These are phyloP conservation scores for Elmis aenea DNA, from an alignment of 2,888 invertebrate genomes.

Conservation along the genomic window DNA sequence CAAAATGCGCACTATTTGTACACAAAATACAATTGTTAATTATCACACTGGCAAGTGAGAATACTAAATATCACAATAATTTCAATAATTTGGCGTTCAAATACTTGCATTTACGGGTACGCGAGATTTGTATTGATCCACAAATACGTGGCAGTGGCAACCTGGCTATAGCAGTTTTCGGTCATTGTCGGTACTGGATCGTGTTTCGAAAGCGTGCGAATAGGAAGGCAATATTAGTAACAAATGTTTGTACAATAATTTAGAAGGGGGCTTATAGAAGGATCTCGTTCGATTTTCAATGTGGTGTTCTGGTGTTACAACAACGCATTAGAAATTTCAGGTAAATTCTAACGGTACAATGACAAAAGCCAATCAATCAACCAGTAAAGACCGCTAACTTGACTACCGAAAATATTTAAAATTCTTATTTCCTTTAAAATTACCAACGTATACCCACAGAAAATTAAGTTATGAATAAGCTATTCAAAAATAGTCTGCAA, in stretches of 20 bases:
- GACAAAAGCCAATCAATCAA: too few relatives aligned
- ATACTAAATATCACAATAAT: conserved; percentile 48
- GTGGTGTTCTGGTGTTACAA: too few relatives aligned
- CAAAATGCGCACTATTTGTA: conserved; percentile 21
- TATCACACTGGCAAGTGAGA: conserved; percentile 35
- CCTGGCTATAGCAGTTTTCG: conserved; percentile 30
- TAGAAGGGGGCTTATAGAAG: conserved; percentile 12
- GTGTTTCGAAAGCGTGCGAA: conserved; percentile 35
- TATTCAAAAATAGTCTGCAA: too few relatives aligned
- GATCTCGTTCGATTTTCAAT: too few relatives aligned
- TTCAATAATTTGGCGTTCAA: conserved; percentile 47
- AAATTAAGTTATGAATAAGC: too few relatives aligned
- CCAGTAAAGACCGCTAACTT: too few relatives aligned
- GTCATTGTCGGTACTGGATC: conserved; percentile 17
- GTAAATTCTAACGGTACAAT: too few relatives aligned
- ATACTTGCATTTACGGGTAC: conserved; percentile 40
- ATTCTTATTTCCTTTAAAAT: too few relatives aligned
- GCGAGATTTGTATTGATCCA: conserved; percentile 44
- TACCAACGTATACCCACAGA: too few relatives aligned
- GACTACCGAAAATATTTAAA: too few relatives aligned
- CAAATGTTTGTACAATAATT: too few relatives aligned
- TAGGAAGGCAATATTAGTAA: conserved; percentile 34
- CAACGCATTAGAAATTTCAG: too few relatives aligned
- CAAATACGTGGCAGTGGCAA: conserved; percentile 43
- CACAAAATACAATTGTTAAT: conserved; percentile 20